These are phyloP conservation scores for Camponotus fellah DNA, from an alignment of 2,888 invertebrate genomes.

Conservation along the genomic window DNA sequence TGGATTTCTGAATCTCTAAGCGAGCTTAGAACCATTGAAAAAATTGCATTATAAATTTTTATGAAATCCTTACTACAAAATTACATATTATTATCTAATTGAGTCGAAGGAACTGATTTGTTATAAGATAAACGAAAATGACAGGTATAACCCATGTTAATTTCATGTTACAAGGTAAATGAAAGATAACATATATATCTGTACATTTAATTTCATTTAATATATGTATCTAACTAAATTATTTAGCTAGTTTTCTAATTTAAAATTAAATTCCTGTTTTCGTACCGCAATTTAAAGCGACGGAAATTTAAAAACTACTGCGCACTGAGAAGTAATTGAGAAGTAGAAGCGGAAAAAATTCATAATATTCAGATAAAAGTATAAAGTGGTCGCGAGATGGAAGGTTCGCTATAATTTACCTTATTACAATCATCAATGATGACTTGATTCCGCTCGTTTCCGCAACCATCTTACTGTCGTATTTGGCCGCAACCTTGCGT, in stretches of 20 bases:
- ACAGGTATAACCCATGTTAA: too few species aligned
- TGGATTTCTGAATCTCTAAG: not conserved
- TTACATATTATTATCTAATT: not conserved
- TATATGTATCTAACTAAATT: not conserved
- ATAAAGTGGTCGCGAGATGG: constrained; percentile 8
- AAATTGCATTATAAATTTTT: not conserved
- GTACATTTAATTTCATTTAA: not conserved
- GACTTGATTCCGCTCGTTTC: not conserved
- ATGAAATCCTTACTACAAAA: not conserved
- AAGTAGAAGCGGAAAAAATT: not conserved
- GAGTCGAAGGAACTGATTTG: not conserved
- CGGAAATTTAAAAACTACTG: not conserved
- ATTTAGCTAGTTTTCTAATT: not conserved
- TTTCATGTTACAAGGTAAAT: too few species aligned
- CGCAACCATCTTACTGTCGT: not conserved
- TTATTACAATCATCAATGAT: not conserved
- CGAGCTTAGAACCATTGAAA: not conserved
- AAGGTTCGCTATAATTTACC: not conserved
- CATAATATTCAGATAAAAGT: constrained; percentile 1
- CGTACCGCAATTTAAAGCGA: not conserved
- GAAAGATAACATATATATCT: not conserved
- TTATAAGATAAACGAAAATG: not conserved
- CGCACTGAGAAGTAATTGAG: not conserved
- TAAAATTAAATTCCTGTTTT: not conserved
- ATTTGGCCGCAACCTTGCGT: not conserved